These are phyloP conservation scores for Spinibarbus caldwelli DNA, from an alignment of 2,797 vertebrate genomes.

Conservation along the genomic window DNA sequence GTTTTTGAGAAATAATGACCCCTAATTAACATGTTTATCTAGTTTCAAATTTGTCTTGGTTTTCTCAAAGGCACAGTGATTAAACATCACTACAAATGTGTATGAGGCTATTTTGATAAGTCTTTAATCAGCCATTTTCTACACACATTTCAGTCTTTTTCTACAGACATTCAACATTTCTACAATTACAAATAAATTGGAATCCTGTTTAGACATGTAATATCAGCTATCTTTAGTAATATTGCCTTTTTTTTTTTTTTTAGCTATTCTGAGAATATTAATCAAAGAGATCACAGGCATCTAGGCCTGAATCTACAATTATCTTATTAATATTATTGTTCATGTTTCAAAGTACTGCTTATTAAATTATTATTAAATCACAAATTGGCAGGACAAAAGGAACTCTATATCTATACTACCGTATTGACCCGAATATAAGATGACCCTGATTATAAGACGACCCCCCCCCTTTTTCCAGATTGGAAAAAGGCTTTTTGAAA, in stretches of 20 bases:
- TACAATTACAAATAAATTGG: neutral
- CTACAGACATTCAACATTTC: neutral
- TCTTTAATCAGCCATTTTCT: neutral
- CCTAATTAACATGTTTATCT: constrained; percentile 57
- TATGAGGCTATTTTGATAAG: neutral
- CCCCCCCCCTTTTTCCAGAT: too few relatives aligned
- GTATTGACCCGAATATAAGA: too few relatives aligned
- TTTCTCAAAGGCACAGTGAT: constrained; percentile 26
- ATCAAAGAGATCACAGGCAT: neutral
- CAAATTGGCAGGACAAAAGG: too few relatives aligned
- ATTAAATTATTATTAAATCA: neutral
- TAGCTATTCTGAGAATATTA: neutral
- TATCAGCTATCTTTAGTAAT: neutral
- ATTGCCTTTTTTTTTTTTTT: neutral
- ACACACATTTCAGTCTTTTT: neutral
- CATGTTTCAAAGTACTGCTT: neutral
- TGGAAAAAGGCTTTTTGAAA: too few relatives aligned
- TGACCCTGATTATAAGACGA: too few relatives aligned
- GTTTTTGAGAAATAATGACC: constrained; percentile 43
- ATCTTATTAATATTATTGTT: neutral
- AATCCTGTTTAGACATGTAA: neutral
- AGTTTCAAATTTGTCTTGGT: neutral
- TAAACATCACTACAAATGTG: neutral
- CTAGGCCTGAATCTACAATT: neutral
- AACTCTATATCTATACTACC: too few relatives aligned